These are phyloP conservation scores for Caretta caretta DNA, from an alignment of 2,113 vertebrate genomes.

Conservation along the genomic window DNA sequence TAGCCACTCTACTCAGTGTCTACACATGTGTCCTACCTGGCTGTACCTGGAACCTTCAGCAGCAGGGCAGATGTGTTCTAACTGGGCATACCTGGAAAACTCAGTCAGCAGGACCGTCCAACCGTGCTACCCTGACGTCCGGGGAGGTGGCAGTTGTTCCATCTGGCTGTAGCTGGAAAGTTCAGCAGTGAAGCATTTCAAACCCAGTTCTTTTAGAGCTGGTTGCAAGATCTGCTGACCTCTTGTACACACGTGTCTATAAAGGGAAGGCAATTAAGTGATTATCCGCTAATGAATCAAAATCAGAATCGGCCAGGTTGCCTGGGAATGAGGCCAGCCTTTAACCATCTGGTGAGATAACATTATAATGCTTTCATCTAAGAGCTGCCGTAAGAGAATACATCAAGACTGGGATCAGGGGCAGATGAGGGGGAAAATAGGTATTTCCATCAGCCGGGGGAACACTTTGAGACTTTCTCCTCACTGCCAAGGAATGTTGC, in stretches of 20 bases:
- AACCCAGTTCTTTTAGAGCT: neutral
- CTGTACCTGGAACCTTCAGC: neutral
- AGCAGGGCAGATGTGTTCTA: neutral
- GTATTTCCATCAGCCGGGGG: neutral
- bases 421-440: neutral
- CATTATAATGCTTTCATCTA: neutral
- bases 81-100: neutral
- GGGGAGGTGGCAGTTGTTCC: neutral
- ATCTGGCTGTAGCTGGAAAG: neutral
- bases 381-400: neutral
- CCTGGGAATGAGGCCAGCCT: neutral
- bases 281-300: slow-evolving; percentile 48
- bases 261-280: slow-evolving; percentile 21
- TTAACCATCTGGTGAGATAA: slow-evolving; percentile 17
- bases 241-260: neutral
- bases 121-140: neutral
- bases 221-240: neutral
- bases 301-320: slow-evolving; percentile 22
- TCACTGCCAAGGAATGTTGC: neutral
- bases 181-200: neutral
- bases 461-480: neutral
- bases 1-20: neutral
- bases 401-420: neutral
- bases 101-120: neutral
- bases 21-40: neutral